Evolutionary conservation across 2,797 vertebrate species (phyloP).

Genomic region (Pseudochirops corinnae): DNA sequence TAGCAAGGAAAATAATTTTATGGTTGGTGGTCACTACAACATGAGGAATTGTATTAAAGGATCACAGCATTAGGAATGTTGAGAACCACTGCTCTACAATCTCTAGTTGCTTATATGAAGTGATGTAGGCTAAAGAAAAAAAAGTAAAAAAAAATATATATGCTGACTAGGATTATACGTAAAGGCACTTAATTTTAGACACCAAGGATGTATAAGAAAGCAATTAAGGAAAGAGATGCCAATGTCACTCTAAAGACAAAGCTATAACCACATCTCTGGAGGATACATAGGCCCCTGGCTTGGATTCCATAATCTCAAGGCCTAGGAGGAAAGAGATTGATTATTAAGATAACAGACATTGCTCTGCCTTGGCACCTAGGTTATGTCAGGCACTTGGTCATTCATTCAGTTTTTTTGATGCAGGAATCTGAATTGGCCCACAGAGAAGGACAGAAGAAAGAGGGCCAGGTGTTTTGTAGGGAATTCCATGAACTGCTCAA

Average conservation of each 20-base stretch:
- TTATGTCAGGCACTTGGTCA: background rate
- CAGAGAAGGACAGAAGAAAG: background rate
- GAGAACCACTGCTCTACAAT: too few relatives aligned
- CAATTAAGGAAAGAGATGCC: background rate
- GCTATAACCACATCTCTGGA: background rate
- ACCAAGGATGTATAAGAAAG: background rate
- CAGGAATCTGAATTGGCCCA: background rate
- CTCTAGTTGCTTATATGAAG: background rate
- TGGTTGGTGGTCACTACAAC: too few relatives aligned
- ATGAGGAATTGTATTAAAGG: too few relatives aligned
- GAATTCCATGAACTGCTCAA: background rate
- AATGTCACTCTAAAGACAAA: background rate
- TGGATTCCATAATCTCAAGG: background rate
- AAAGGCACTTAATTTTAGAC: background rate
- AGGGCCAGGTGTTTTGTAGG: background rate
- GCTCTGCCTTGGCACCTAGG: background rate
- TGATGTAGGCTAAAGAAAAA: accelerated
- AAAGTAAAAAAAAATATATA: background rate
- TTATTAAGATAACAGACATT: background rate
- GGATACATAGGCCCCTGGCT: background rate
- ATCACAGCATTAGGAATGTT: too few relatives aligned
- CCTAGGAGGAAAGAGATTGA: background rate
- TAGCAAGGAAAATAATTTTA: too few relatives aligned
- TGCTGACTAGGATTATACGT: background rate
- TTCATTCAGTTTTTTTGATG: background rate